Base-by-base conservation (phyloP, 2,888 invertebrate species). In the Xanthostigma xanthostigma region DNA sequence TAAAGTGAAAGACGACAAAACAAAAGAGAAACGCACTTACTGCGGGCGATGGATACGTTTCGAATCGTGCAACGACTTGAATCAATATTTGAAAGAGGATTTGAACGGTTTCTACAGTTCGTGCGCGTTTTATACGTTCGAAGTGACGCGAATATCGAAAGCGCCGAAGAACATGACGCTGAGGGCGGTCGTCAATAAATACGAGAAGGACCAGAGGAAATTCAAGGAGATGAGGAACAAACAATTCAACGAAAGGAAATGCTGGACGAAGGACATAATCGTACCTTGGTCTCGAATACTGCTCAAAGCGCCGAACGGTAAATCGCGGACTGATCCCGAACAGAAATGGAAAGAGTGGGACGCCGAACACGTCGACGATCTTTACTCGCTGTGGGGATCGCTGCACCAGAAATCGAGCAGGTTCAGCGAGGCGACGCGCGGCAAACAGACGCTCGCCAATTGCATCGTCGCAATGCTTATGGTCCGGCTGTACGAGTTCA, bases 311-410 rank as follows among this genome's bases (percentile, higher is more conserved):
- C 59, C 64, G 0, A 53, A 50, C 12, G 63, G 62, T 6, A 53
- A 53, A 41, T 45, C 52, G 0, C 53, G 64, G 35, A 60, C 59
- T 0, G 51, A 51, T 27, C 52, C 53, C 5, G 59, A 60, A 8
- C 55, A 57, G 36, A 57, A 70, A 60, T 81, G 80, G 79, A 78
- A 78, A 57, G 70, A 78, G 46, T 85, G 76, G 73, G 76, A 81
- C 52, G 73, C 82, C 2, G 83, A 84, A 59, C 79, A 80, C 54
- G 72, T 75, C 3, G 74, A 77, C 2, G 80, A 79, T 51, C 62
- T 85, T 1, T 84, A 71, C 66, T 81, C 84, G 0, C 62, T 85
- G 1, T 77, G 79, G 74, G 81, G 83, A 1, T 72, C 72, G 36
- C 58, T 82, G 12, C 79, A 81, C 64, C 79, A 81, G 3, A 62